Evolutionary conservation across 2,113 vertebrate species (phyloP).

Genomic region (Phycodurus eques): DNA sequence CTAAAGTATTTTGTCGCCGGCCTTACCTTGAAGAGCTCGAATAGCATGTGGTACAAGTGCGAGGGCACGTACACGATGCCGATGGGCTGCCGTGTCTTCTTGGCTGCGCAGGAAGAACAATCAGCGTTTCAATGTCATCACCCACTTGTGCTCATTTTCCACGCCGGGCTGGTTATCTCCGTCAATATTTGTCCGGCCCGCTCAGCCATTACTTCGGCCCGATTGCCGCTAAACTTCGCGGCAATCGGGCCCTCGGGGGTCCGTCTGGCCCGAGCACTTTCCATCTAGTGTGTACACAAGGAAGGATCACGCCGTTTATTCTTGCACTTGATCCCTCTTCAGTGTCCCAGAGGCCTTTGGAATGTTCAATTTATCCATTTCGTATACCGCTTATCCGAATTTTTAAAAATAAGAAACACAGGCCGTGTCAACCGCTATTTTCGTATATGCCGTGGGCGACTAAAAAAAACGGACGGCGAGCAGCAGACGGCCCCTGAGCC

Average conservation of each 20-base stretch:
- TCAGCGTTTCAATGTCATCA: slow-evolving; percentile 1
- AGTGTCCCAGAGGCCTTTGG: not conserved
- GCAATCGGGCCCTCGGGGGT: slow-evolving; percentile 31
- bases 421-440: too few species aligned
- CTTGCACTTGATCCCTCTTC: not conserved
- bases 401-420: too few species aligned
- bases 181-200: slow-evolving; percentile 45
- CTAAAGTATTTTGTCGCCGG: not conserved
- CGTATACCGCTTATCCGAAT: too few species aligned
- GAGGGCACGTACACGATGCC: slow-evolving; percentile 92
- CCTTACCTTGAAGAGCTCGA: slow-evolving; percentile 94
- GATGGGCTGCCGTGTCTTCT: slow-evolving; percentile 71
- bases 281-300: slow-evolving; percentile 1
- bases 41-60: slow-evolving; percentile 95
- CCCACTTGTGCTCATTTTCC: slow-evolving; percentile 7
- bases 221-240: slow-evolving; percentile 41
- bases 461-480: too few species aligned
- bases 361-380: not conserved
- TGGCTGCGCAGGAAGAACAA: slow-evolving; percentile 59
- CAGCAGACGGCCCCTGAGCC: too few species aligned
- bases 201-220: slow-evolving; percentile 26
- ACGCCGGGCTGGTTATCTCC: slow-evolving; percentile 20
- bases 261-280: slow-evolving; percentile 29
- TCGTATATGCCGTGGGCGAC: not conserved
- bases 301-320: not conserved